Conservation (phyloP, 2,888 invertebrate genomes). For the Chouioia cunea region DNA sequence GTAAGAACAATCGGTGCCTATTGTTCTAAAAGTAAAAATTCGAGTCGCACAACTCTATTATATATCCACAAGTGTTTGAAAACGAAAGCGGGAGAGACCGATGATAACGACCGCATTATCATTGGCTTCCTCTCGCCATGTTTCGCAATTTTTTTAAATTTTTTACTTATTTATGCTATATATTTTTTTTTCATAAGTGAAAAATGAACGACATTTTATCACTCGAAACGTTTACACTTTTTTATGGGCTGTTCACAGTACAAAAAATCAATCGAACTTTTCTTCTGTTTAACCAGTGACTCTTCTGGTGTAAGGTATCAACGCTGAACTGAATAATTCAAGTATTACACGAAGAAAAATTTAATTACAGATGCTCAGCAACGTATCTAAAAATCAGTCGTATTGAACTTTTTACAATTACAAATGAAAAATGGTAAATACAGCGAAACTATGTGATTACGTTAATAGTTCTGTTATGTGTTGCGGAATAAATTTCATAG, state of each 20-base stretch:
- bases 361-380: constrained; percentile 17
- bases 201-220: constrained; percentile 23
- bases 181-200: constrained; percentile 32
- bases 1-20: constrained; percentile 45
- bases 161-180: constrained; percentile 27
- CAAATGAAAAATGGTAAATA: constrained; percentile 29
- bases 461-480: constrained; percentile 7
- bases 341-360: constrained; percentile 9
- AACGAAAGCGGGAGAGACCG: constrained; percentile 19
- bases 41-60: constrained; percentile 29
- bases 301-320: constrained; percentile 21
- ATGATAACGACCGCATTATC: constrained; percentile 44
- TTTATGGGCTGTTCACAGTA: constrained; percentile 15
- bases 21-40: constrained; percentile 45
- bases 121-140: constrained; percentile 27
- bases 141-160: constrained; percentile 23
- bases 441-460: constrained; percentile 21
- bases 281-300: constrained; percentile 6
- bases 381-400: constrained; percentile 36
- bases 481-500: constrained; percentile 18
- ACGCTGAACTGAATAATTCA: constrained; percentile 24
- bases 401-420: constrained; percentile 35
- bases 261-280: constrained; percentile 33
- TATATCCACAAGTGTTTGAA: constrained; percentile 17
- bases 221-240: constrained; percentile 24